Percentiles rank a stretch among this genome's conserved stretches.
Conservation (phyloP, 2,888 invertebrate genomes). For the Bombylius discolor region DNA sequence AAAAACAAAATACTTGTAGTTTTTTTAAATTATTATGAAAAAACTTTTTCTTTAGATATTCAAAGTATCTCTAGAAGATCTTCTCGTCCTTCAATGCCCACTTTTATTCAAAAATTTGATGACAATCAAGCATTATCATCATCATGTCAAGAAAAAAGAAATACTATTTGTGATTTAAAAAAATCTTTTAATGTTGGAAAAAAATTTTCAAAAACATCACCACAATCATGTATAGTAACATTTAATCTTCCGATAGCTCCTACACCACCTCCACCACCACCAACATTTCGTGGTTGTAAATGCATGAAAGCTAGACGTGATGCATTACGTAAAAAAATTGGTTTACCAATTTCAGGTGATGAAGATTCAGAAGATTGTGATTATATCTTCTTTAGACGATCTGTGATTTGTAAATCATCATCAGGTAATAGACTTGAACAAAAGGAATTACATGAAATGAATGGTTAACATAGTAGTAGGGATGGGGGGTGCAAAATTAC, state of each 20-base stretch:
- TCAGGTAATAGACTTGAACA: background rate
- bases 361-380: background rate
- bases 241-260: background rate
- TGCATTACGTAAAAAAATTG: background rate
- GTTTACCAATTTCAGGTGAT: background rate
- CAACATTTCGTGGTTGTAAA: background rate
- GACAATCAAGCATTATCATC: too few relatives aligned
- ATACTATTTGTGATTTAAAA: background rate
- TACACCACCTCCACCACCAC: background rate
- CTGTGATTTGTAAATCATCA: background rate
- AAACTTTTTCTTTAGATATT: background rate
- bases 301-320: slow-evolving; percentile 1
- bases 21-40: too few relatives aligned
- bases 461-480: background rate
- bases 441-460: background rate
- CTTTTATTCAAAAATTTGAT: too few relatives aligned
- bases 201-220: background rate
- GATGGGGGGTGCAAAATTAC: background rate
- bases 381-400: background rate
- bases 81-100: too few relatives aligned
- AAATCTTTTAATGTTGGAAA: background rate
- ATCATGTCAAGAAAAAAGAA: too few relatives aligned
- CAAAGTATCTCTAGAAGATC: background rate
- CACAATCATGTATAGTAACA: background rate
- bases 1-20: too few relatives aligned